Evolutionary conservation across 2,888 invertebrate genomes (phyloP).

Genomic region (Corbicula japonica): DNA sequence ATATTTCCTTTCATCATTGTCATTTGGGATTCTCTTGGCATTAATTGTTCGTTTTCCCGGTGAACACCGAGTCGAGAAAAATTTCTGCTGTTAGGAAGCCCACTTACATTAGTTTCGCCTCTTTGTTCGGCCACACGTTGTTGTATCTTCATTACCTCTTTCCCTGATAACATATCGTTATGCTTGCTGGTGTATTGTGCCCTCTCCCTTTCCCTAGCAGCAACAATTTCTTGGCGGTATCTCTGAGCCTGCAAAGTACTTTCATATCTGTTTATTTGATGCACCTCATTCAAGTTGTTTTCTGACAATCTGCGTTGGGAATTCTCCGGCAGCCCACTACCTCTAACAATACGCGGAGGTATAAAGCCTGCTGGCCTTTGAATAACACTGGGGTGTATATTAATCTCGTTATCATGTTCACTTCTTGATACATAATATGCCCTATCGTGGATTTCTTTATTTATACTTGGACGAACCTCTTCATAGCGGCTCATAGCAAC

Average conservation of each 20-base stretch:
- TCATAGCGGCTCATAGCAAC: too few relatives aligned
- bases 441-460: slow-evolving; percentile 14
- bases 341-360: slow-evolving; percentile 53
- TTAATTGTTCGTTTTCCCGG: not conserved
- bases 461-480: too few relatives aligned
- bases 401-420: slow-evolving; percentile 6
- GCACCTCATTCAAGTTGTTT: too few relatives aligned
- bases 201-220: not conserved
- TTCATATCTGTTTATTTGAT: slow-evolving; percentile 19
- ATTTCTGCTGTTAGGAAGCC: not conserved
- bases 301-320: too few relatives aligned
- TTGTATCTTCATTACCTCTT: slow-evolving; percentile 42
- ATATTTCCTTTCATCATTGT: too few relatives aligned
- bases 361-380: slow-evolving; percentile 58
- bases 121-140: slow-evolving; percentile 42
- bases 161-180: slow-evolving; percentile 36
- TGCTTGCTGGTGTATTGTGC: not conserved
- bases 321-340: slow-evolving; percentile 24
- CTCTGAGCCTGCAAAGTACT: slow-evolving; percentile 1
- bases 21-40: too few relatives aligned
- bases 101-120: slow-evolving; percentile 5
- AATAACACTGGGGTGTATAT: slow-evolving; percentile 56
- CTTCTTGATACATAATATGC: not conserved
- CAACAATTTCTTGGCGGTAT: slow-evolving; percentile 11
- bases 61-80: not conserved